Percentiles rank a stretch among this genome's conserved stretches.
Evolutionary conservation across 2,888 invertebrate species (phyloP).

Genomic region (Perdita meconis): DNA sequence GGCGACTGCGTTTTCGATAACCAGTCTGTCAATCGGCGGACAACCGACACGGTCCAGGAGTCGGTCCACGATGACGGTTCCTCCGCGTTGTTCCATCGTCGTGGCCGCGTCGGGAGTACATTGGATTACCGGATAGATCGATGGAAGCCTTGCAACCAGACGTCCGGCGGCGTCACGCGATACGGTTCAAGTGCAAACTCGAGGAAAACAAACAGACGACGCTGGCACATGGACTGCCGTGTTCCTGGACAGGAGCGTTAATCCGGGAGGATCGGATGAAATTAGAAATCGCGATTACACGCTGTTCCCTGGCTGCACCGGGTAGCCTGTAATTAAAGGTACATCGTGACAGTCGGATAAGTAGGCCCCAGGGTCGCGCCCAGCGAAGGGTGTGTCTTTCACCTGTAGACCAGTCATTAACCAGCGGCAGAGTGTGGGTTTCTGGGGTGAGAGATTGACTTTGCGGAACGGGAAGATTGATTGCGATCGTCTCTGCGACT

Average conservation of each 20-base stretch:
- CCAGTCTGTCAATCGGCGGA: background rate
- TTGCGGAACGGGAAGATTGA: slow-evolving; percentile 28
- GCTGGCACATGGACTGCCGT: background rate
- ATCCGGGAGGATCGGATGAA: background rate
- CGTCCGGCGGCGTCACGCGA: slow-evolving; percentile 34
- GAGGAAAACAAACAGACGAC: slow-evolving; percentile 24
- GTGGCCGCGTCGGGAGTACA: slow-evolving; percentile 17
- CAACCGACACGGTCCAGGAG: background rate
- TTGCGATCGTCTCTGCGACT: slow-evolving; percentile 2
- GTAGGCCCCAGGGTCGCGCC: slow-evolving; percentile 44
- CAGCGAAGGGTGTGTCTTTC: slow-evolving; percentile 58
- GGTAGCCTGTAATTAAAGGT: slow-evolving; percentile 50
- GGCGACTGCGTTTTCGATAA: background rate
- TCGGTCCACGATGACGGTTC: background rate
- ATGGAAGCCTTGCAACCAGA: slow-evolving; percentile 52
- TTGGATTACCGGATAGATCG: slow-evolving; percentile 53
- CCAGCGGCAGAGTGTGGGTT: background rate
- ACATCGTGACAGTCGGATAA: slow-evolving; percentile 35
- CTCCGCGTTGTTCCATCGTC: slow-evolving; percentile 9
- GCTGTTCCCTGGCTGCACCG: too few species aligned
- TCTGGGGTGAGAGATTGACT: background rate
- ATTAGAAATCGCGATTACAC: background rate
- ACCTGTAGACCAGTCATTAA: slow-evolving; percentile 53
- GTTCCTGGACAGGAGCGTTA: too few species aligned
- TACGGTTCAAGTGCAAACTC: slow-evolving; percentile 51